A percentile compares a stretch with the other conserved stretches of the same genome.
Evolutionary conservation across 1,140 invertebrate species (phyloP).

Genomic region (Phymorhynchus buccinoides): DNA sequence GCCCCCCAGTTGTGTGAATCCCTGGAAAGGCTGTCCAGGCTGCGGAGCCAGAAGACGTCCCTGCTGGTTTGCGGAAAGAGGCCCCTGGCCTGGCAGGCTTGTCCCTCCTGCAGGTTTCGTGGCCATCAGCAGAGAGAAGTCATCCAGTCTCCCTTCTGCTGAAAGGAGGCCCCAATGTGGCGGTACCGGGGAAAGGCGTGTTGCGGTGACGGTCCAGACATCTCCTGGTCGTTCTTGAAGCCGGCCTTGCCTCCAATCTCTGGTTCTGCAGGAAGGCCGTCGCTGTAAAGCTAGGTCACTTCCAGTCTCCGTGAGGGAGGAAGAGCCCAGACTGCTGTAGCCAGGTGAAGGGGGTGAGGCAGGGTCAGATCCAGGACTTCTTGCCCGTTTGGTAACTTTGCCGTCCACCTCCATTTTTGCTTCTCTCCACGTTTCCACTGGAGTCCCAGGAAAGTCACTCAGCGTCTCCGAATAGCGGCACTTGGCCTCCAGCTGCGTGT

Average conservation of each 20-base stretch:
- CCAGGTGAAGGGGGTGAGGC: neutral
- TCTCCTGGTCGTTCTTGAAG: neutral
- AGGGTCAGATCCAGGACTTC: neutral
- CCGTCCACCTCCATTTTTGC: neutral
- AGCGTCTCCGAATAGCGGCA: neutral
- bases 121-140: neutral
- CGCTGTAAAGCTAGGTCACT: neutral
- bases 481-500: neutral
- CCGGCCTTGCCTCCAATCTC: neutral
- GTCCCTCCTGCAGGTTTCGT: neutral
- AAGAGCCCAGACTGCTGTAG: constrained; percentile 6
- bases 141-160: neutral
- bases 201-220: neutral
- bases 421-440: neutral
- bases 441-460: neutral
- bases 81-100: neutral
- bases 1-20: constrained; percentile 19
- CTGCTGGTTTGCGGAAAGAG: neutral
- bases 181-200: constrained; percentile 15
- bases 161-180: constrained; percentile 1
- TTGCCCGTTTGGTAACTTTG: neutral
- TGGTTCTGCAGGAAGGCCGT: neutral
- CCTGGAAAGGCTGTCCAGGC: constrained; percentile 6
- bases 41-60: neutral
- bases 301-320: neutral